Conservation (phyloP, 2,797 vertebrate species). For the Pygocentrus nattereri region DNA sequence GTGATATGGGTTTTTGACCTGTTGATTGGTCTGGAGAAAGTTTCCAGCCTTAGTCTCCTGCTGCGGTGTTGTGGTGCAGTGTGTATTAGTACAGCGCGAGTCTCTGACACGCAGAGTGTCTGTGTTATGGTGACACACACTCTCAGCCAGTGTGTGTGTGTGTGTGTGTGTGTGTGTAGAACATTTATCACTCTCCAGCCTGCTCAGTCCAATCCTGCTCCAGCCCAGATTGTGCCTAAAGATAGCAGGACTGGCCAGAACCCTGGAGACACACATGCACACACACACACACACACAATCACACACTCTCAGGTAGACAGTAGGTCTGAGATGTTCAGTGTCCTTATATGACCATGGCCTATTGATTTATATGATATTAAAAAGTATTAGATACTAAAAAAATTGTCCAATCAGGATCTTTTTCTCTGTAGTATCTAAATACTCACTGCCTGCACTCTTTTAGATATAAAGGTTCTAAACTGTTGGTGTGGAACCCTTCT, state of each 20-base stretch:
- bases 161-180: constrained; percentile 31
- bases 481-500: too few species aligned
- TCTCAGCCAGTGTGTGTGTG: constrained; percentile 3
- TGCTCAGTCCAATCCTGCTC: constrained; percentile 55
- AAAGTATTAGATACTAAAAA: too few species aligned
- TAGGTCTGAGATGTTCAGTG: constrained; percentile 30
- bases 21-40: not conserved
- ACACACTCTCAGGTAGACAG: constrained; percentile 25
- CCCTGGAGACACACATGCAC: constrained; percentile 51
- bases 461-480: too few species aligned
- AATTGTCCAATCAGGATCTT: too few species aligned
- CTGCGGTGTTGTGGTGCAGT: not conserved
- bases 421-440: too few species aligned
- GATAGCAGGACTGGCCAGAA: constrained; percentile 57
- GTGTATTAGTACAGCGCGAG: not conserved
- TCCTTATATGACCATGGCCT: constrained; percentile 25
- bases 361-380: too few species aligned
- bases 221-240: constrained; percentile 63
- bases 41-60: not conserved
- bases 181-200: constrained; percentile 44
- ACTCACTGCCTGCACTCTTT: too few species aligned
- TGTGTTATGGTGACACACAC: constrained; percentile 2
- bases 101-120: not conserved
- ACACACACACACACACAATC: constrained; percentile 35
- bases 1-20: not conserved